These are phyloP conservation scores for Cotesia vestalis DNA, from an alignment of 1,140 invertebrate species.

Conservation along the genomic window DNA sequence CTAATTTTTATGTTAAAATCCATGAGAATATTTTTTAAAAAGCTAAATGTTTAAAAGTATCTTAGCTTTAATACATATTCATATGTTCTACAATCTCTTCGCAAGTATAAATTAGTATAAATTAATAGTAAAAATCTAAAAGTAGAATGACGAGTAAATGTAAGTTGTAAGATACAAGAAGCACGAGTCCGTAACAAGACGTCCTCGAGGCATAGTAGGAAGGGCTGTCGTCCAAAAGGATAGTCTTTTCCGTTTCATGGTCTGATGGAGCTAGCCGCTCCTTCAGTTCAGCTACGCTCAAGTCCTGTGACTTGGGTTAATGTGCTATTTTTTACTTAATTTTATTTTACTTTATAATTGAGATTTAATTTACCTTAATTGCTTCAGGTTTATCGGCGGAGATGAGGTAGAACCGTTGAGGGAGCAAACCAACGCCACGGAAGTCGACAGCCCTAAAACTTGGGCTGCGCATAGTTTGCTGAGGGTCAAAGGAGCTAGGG, in stretches of 20 bases:
- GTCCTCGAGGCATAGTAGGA: slow-evolving; percentile 19
- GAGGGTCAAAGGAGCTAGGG: slow-evolving; percentile 79
- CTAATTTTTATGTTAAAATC: no score
- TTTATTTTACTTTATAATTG: background rate
- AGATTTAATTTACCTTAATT: slow-evolving; percentile 29
- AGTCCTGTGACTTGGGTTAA: no score
- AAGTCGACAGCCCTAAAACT: slow-evolving; percentile 81
- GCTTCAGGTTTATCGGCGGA: slow-evolving; percentile 69
- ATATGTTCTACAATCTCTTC: no score
- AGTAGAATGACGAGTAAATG: background rate
- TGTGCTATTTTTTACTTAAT: background rate
- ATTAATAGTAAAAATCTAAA: background rate
- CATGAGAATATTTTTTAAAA: no score
- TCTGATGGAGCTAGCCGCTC: slow-evolving; percentile 54
- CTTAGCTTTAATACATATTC: slow-evolving; percentile 11
- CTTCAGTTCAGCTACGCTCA: slow-evolving; percentile 46
- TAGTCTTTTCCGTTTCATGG: slow-evolving; percentile 57
- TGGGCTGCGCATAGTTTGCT: slow-evolving; percentile 85
- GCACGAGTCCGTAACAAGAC: slow-evolving; percentile 50
- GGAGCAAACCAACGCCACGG: slow-evolving; percentile 82
- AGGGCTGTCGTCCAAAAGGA: slow-evolving; percentile 42
- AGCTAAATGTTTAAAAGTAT: no score
- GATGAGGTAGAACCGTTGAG: slow-evolving; percentile 71
- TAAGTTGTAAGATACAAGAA: slow-evolving; percentile 24
- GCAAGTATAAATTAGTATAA: no score